These are phyloP conservation scores for Parazoanthus darwini DNA, from an alignment of 92 coral and sea anemone genomes.

Conservation along the genomic window DNA sequence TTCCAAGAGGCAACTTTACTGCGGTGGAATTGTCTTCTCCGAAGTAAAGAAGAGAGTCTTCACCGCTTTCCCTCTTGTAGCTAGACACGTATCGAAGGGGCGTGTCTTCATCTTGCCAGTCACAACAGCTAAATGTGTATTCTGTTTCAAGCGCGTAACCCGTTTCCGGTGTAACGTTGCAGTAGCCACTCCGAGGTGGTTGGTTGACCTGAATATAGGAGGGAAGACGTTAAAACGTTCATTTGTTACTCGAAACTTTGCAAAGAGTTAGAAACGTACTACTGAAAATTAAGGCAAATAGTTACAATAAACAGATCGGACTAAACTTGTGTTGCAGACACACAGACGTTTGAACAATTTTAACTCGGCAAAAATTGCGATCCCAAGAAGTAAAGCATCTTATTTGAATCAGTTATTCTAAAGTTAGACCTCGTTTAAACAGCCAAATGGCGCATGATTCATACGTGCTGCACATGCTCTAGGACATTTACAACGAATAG, in stretches of 20 bases:
- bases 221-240: background rate
- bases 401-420: too few relatives aligned
- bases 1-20: slow-evolving; percentile 59
- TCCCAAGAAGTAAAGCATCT: too few relatives aligned
- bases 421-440: too few relatives aligned
- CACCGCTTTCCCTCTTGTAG: slow-evolving; percentile 36
- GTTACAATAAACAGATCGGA: too few relatives aligned
- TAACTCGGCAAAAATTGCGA: too few relatives aligned
- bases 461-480: too few relatives aligned
- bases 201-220: slow-evolving; percentile 54
- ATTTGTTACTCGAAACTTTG: background rate
- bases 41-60: slow-evolving; percentile 50
- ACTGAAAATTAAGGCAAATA: too few relatives aligned
- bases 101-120: slow-evolving; percentile 70
- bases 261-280: background rate
- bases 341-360: too few relatives aligned
- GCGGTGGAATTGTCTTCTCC: slow-evolving; percentile 58
- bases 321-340: too few relatives aligned
- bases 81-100: slow-evolving; percentile 59
- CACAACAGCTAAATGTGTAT: slow-evolving; percentile 51
- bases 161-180: slow-evolving; percentile 66
- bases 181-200: slow-evolving; percentile 57
- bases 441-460: too few relatives aligned
- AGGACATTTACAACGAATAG: too few relatives aligned
- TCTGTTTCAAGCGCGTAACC: slow-evolving; percentile 71